Evolutionary conservation across 2,113 vertebrate species (phyloP).

Genomic region (Hydrochoerus hydrochaeris): DNA sequence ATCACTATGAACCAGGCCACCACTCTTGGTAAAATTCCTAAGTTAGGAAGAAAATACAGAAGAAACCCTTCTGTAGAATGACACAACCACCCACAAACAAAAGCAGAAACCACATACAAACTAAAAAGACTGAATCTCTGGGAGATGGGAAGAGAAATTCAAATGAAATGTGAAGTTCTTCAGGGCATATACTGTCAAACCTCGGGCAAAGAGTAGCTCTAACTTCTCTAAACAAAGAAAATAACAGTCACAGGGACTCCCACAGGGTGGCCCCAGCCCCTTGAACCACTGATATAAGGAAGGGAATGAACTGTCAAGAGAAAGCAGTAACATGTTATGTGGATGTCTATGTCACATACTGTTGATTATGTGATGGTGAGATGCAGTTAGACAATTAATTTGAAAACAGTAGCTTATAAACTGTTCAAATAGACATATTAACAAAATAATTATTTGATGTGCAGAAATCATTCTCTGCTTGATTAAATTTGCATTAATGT

Average conservation of each 20-base stretch:
- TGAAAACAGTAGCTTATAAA: conserved; percentile 4
- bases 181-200: not conserved
- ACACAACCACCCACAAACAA: conserved; percentile 55
- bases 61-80: not conserved
- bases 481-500: conserved; percentile 9
- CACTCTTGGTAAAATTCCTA: conserved; percentile 32
- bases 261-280: not conserved
- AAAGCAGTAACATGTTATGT: not conserved
- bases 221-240: not conserved
- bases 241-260: not conserved
- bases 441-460: conserved; percentile 41
- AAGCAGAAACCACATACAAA: conserved; percentile 66
- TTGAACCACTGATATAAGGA: not conserved
- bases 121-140: not conserved
- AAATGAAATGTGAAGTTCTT: not conserved
- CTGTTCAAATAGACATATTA: conserved; percentile 1
- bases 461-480: conserved; percentile 25
- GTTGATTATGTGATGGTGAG: not conserved
- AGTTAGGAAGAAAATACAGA: conserved; percentile 53
- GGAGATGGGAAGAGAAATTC: not conserved
- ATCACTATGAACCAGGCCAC: not conserved
- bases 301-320: not conserved
- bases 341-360: not conserved
- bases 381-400: conserved; percentile 34
- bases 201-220: not conserved